phyloP scores from a whole-genome alignment of 2,113 vertebrate genomes.

The Sphaerodactylus townsendi region DNA sequence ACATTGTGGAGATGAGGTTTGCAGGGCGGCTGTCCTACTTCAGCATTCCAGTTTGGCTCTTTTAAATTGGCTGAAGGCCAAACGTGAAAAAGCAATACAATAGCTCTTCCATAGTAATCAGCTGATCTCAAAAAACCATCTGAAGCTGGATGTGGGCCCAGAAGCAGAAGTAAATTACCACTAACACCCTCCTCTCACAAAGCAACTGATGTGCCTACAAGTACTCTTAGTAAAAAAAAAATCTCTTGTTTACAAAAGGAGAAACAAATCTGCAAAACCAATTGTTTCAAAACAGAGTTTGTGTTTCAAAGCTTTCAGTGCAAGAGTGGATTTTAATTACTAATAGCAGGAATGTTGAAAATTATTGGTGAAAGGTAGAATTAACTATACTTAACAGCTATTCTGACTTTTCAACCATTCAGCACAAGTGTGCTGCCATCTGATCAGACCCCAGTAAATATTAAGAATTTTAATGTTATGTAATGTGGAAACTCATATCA shows the following conservation, averaged over 20 bases:
- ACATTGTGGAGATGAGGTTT: not conserved
- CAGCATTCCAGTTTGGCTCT: no score
- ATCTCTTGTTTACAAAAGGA: conserved; percentile 1
- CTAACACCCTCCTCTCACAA: conserved; percentile 18
- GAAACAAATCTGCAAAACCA: conserved; percentile 48
- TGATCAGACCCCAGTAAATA: not conserved
- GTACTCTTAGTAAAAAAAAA: conserved; percentile 25
- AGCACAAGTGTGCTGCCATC: not conserved
- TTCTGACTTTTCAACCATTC: not conserved
- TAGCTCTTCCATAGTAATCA: conserved; percentile 20
- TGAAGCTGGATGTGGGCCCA: not conserved
- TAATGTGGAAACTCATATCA: not conserved
- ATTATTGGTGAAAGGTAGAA: conserved; percentile 16
- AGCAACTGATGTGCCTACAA: conserved; percentile 37
- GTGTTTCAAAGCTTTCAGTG: conserved; percentile 27
- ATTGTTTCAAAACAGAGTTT: conserved; percentile 39
- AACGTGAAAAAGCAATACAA: conserved; percentile 33
- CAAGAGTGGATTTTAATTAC: conserved; percentile 43
- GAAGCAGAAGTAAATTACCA: conserved; percentile 40
- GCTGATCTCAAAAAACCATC: conserved; percentile 18
- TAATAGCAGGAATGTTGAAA: conserved; percentile 37
- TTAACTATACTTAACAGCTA: not conserved
- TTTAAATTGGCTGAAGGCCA: conserved; percentile 14
- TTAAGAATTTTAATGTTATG: not conserved
- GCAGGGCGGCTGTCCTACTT: no score